A percentile compares a stretch with the other conserved stretches of the same genome.
Conservation (phyloP, 2,113 vertebrate species). For the Benitochromis conjunctus region DNA sequence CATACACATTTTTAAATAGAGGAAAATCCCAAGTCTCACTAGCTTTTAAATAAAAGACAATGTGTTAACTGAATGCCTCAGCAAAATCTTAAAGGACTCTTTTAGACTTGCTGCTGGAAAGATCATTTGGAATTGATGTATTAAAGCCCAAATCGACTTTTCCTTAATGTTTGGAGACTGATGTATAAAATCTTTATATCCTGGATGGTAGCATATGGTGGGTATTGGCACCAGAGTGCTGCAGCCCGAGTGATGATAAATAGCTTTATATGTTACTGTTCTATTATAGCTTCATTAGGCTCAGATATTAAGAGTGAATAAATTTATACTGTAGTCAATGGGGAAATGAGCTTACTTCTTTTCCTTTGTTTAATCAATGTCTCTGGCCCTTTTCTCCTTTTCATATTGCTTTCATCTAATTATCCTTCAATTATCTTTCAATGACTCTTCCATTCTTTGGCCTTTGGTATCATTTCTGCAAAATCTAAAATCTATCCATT, state of each 20-base stretch:
- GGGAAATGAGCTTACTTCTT: conserved; percentile 18
- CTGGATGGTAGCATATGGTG: conserved; percentile 9
- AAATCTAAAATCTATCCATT: neutral
- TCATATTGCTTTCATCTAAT: conserved; percentile 12
- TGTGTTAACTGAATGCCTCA: neutral
- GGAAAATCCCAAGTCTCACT: neutral
- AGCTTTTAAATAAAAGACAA: neutral
- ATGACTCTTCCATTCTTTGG: neutral
- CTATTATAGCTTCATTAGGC: conserved; percentile 32
- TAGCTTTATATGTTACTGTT: neutral
- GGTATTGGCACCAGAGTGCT: neutral
- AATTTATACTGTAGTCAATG: conserved; percentile 8
- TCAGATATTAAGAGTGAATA: conserved; percentile 19
- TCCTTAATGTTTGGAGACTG: neutral
- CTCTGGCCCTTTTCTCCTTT: neutral
- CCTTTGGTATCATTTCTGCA: neutral
- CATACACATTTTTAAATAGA: neutral
- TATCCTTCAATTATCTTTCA: neutral
- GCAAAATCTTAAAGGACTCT: neutral
- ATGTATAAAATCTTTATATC: conserved; percentile 1
- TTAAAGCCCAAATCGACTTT: conserved; percentile 22
- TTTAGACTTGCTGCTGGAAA: neutral
- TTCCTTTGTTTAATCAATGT: conserved; percentile 14
- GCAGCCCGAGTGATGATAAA: conserved; percentile 18
- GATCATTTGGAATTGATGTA: conserved; percentile 3